Evolutionary conservation across 1,140 invertebrate species (phyloP), one percentile per base, ranked within the genome.

Genomic region (Drosophila bipectinata): DNA sequence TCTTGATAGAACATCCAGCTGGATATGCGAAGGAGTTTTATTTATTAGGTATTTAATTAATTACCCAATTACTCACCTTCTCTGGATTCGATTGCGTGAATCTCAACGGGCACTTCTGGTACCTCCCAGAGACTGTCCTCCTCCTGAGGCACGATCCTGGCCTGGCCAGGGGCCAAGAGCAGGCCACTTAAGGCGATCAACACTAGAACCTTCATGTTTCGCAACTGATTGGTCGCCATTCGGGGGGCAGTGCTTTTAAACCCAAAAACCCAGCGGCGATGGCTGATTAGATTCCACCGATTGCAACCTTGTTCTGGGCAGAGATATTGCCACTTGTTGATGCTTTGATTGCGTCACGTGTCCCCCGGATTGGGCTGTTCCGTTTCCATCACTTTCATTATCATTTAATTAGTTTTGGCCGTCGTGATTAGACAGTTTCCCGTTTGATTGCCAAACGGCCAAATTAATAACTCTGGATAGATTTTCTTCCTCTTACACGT

Each of bases 351-450:
- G 62, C 61, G 53, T 77, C 69, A 77, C 57, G 63, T 74, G 73
- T 71, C 57, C 63, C 73, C 48, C 39, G 32, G 15, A 68, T 69
- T 77, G 6, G 60, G 32, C n/a, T 58, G 45, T 47, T 47, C 28
- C 52, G 41, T 61, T 68, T 32, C 37, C 30, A 51, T 8, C 45
- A 30, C 32, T 12, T 21, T 24, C 52, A 69, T 80, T 85, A 85
- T 85, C 81, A 87, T 61, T 85, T 85, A 78, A 85, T 85, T 85
- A 88, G 64, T 72, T 75, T 74, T 69, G 49, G 59, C 60, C 32
- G 24, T 45, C 39, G 32, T 45, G 56, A 44, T 59, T 77, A 62
- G 52, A 53, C 47, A n/a, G 39, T 41, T 15, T 51, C 39, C 45
- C n/a, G 26, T n/a, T 15, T 15, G 34, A 15, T 32, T 41, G 52